These are phyloP conservation scores for Sebastes hubbsi DNA, from an alignment of 2,797 vertebrate species.

Conservation along the genomic window DNA sequence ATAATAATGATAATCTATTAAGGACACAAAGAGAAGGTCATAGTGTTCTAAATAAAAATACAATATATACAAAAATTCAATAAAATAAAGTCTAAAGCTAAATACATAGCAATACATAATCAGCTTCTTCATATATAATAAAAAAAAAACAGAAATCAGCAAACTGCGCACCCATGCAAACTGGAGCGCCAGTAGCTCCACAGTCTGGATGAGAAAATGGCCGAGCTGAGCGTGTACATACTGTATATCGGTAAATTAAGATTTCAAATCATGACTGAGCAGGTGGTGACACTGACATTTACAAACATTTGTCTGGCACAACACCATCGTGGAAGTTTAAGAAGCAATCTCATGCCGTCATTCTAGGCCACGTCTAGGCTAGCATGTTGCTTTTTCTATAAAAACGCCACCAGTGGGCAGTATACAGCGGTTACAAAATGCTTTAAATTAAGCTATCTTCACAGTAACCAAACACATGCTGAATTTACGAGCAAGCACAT, in stretches of 20 bases:
- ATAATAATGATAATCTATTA: background rate
- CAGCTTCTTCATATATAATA: background rate
- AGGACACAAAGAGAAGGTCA: background rate
- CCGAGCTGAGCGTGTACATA: no score
- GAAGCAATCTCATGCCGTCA: background rate
- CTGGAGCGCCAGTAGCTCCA: no score
- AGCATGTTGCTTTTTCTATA: no score
- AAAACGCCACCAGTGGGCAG: no score
- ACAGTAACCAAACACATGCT: background rate
- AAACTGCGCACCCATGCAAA: background rate
- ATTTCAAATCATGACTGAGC: no score
- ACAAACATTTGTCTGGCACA: background rate
- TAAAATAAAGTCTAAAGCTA: no score
- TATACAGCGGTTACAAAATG: background rate
- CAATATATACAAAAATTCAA: background rate
- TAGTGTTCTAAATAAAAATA: background rate
- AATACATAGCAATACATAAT: background rate
- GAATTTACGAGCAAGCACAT: background rate
- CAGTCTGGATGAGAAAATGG: no score
- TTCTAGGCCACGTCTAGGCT: no score
- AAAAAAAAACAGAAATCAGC: background rate
- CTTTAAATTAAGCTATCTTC: background rate
- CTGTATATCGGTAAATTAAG: no score
- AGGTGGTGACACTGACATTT: background rate
- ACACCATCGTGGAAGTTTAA: background rate